Percentiles rank a stretch among this genome's conserved stretches.
Evolutionary conservation across 2,888 invertebrate species (phyloP).

Genomic region (Pammene aurita): DNA sequence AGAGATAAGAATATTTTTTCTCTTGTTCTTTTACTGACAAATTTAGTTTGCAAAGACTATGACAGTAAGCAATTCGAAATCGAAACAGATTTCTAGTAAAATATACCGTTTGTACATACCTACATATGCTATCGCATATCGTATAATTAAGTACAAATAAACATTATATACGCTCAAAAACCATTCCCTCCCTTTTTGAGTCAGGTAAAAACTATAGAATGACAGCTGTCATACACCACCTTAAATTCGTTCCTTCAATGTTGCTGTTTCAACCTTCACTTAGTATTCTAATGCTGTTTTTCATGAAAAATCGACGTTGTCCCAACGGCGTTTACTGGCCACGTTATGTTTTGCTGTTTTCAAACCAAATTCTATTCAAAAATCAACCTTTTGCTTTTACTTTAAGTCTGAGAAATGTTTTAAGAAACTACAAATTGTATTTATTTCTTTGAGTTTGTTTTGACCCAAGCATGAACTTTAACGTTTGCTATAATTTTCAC

Average conservation of each 20-base stretch:
- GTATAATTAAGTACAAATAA: too few species aligned
- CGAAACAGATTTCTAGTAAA: too few species aligned
- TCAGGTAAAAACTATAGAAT: not conserved
- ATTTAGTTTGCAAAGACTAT: too few species aligned
- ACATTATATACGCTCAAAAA: too few species aligned
- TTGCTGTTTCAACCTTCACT: constrained; percentile 42
- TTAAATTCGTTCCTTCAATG: not conserved
- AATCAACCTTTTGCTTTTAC: not conserved
- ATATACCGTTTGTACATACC: too few species aligned
- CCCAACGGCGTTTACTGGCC: constrained; percentile 57
- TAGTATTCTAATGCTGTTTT: constrained; percentile 65
- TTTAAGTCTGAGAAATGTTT: constrained; percentile 4
- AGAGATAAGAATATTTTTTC: too few species aligned
- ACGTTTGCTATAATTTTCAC: constrained; percentile 20
- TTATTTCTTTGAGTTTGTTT: constrained; percentile 32
- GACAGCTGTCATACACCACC: not conserved
- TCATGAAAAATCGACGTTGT: constrained; percentile 66
- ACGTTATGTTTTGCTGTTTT: constrained; percentile 43
- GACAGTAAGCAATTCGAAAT: too few species aligned
- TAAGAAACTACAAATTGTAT: constrained; percentile 4
- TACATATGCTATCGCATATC: too few species aligned
- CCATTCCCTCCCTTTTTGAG: too few species aligned
- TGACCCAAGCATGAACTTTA: constrained; percentile 19
- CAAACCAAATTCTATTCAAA: not conserved
- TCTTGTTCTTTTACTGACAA: too few species aligned